Percentiles rank a stretch among this genome's conserved stretches.
Evolutionary conservation across 2,113 vertebrate genomes (phyloP).

Genomic region (Lucifuga dentata): DNA sequence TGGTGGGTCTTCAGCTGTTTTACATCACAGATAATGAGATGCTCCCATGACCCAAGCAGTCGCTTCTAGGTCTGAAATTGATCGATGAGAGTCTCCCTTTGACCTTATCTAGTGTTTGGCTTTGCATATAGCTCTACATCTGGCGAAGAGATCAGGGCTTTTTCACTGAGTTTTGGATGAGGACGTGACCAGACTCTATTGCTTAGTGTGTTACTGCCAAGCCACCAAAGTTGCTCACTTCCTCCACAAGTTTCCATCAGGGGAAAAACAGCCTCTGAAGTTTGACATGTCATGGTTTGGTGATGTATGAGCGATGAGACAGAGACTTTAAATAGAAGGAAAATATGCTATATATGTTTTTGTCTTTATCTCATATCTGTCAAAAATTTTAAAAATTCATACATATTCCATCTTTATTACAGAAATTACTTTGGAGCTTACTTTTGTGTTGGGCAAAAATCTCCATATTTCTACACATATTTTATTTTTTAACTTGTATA

Average conservation of each 20-base stretch:
- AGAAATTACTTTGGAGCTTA: conserved; percentile 29
- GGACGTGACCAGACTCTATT: conserved; percentile 76
- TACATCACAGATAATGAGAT: conserved; percentile 73
- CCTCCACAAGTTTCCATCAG: conserved; percentile 73
- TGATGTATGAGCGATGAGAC: conserved; percentile 68
- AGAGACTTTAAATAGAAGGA: conserved; percentile 43
- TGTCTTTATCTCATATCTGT: conserved; percentile 44
- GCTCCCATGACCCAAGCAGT: conserved; percentile 62
- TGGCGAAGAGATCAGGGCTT: conserved; percentile 74
- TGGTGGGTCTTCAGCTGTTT: conserved; percentile 68
- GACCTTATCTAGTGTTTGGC: conserved; percentile 74
- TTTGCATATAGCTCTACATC: conserved; percentile 72
- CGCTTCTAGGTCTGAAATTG: conserved; percentile 68
- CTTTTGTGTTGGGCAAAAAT: not conserved
- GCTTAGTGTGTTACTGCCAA: conserved; percentile 72
- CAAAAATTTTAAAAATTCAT: conserved; percentile 24
- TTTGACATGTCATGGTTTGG: conserved; percentile 66
- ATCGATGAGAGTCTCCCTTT: conserved; percentile 71
- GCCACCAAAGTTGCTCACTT: conserved; percentile 77
- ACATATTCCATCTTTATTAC: conserved; percentile 12
- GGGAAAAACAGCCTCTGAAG: conserved; percentile 60
- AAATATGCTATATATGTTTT: conserved; percentile 46
- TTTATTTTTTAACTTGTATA: too few species aligned
- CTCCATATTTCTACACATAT: too few species aligned
- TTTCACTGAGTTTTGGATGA: conserved; percentile 59